Conservation (phyloP, 2,888 invertebrate genomes). For the Calliphora vomitoria region DNA sequence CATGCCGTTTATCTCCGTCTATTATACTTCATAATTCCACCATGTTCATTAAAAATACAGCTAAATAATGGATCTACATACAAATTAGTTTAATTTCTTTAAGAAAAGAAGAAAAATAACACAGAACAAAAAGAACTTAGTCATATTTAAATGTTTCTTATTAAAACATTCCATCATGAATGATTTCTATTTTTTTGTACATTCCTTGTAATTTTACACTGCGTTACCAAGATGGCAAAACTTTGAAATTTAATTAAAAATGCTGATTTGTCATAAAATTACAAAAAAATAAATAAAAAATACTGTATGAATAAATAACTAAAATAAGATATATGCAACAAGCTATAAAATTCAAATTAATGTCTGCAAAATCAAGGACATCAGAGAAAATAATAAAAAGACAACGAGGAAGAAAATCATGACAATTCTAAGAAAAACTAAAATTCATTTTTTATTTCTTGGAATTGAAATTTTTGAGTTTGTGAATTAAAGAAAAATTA, state of each 20-base stretch:
- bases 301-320: background rate
- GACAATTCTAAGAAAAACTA: background rate
- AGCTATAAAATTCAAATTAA: constrained; percentile 46
- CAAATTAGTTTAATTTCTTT: constrained; percentile 10
- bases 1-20: background rate
- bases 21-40: background rate
- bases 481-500: background rate
- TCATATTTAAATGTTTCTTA: constrained; percentile 1
- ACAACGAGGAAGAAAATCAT: background rate
- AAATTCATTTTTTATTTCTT: background rate
- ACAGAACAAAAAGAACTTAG: background rate
- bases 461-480: background rate
- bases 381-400: background rate
- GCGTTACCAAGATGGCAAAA: constrained; percentile 14
- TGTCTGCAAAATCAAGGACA: constrained; percentile 46
- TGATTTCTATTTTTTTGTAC: background rate
- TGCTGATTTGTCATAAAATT: constrained; percentile 49
- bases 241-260: constrained; percentile 52
- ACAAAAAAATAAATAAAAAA: background rate
- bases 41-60: background rate
- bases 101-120: background rate
- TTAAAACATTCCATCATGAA: constrained; percentile 8
- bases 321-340: constrained; percentile 33
- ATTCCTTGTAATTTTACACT: constrained; percentile 3
- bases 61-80: background rate